Evolutionary conservation across 2,113 vertebrate species (phyloP).

Genomic region (Perognathus longimembris): DNA sequence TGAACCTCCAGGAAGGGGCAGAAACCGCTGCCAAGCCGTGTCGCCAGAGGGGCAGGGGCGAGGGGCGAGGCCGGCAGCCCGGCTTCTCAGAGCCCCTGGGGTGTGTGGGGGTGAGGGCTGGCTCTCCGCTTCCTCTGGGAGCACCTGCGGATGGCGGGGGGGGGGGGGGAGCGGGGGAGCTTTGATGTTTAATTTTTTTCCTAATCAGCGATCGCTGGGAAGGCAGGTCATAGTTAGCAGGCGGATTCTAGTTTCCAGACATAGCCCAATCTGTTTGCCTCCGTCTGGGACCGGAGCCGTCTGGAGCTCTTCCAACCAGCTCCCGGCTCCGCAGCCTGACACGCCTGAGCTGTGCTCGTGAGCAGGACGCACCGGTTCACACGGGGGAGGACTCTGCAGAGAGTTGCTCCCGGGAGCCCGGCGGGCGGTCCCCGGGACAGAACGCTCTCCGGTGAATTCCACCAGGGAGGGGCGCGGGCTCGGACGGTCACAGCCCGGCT

Average conservation of each 20-base stretch:
- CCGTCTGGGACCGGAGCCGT: constrained; percentile 42
- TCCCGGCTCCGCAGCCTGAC: constrained; percentile 35
- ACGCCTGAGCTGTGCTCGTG: constrained; percentile 59
- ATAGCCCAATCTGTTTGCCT: constrained; percentile 62
- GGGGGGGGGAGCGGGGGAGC: neutral
- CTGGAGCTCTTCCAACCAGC: constrained; percentile 62
- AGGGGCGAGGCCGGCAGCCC: no score
- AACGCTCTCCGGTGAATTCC: neutral
- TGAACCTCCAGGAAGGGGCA: constrained; percentile 73
- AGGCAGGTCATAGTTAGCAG: constrained; percentile 60
- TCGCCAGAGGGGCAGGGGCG: constrained; percentile 62
- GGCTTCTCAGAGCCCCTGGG: no score
- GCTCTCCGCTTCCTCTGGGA: constrained; percentile 18
- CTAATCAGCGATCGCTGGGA: constrained; percentile 29
- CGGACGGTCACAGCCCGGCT: neutral
- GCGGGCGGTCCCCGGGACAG: constrained; percentile 33
- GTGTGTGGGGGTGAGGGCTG: neutral
- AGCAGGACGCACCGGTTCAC: constrained; percentile 61
- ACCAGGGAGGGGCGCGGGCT: neutral
- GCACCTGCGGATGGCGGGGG: neutral
- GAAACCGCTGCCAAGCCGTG: constrained; percentile 77
- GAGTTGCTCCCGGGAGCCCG: constrained; percentile 22
- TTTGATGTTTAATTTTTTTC: neutral
- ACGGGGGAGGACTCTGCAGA: neutral
- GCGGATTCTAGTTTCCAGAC: constrained; percentile 66